A percentile compares a stretch with the other conserved stretches of the same genome.
Evolutionary conservation across 2,113 vertebrate species (phyloP).

Genomic region (Andinoacara biseriatus): DNA sequence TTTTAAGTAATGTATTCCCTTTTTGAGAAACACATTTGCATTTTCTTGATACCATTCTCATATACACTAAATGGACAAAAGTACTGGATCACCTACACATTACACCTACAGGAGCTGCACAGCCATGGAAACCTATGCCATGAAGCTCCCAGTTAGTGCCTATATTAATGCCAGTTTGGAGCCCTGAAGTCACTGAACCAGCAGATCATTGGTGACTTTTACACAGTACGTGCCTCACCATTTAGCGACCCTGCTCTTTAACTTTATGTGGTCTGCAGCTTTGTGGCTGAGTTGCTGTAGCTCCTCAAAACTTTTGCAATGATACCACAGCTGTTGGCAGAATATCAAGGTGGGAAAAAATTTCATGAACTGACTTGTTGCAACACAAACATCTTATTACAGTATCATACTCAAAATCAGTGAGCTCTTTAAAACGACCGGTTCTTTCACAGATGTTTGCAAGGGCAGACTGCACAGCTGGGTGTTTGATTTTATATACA

Average conservation of each 20-base stretch:
- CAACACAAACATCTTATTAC: not conserved
- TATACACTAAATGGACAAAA: not conserved
- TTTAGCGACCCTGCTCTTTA: not conserved
- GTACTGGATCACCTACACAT: no score
- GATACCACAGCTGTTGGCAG: not conserved
- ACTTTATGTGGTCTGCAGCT: not conserved
- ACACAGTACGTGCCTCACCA: no score
- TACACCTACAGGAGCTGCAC: not conserved
- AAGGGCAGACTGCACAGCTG: not conserved
- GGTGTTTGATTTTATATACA: not conserved
- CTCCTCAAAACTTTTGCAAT: not conserved
- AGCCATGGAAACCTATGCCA: not conserved
- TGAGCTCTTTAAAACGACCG: not conserved
- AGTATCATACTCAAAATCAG: not conserved
- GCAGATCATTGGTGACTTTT: not conserved
- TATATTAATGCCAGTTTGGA: not conserved
- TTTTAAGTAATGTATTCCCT: not conserved
- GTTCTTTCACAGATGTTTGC: not conserved
- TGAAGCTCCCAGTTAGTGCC: not conserved
- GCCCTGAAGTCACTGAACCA: not conserved
- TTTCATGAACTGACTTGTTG: not conserved
- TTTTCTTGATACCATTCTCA: not conserved
- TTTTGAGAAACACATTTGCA: not conserved
- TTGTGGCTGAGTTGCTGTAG: not conserved
- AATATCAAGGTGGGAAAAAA: not conserved